These are phyloP conservation scores for Stenolophus ochropezus DNA, from an alignment of 2,888 invertebrate genomes.

Conservation along the genomic window DNA sequence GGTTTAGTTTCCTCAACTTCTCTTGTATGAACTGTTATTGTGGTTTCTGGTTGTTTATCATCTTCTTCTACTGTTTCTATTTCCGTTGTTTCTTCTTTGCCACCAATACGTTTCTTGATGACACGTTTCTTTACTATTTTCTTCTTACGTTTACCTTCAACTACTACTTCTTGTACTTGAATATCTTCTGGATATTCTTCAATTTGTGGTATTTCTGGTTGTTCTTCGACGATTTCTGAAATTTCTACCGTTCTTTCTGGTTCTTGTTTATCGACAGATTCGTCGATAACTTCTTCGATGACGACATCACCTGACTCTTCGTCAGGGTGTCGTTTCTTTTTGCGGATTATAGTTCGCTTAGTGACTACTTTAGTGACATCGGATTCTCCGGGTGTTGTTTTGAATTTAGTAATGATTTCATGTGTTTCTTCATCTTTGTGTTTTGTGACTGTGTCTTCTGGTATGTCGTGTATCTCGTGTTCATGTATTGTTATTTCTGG, in stretches of 20 bases:
- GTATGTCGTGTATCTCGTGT: conserved; percentile 69
- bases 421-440: conserved; percentile 73
- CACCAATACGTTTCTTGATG: conserved; percentile 71
- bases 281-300: conserved; percentile 74
- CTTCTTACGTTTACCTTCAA: conserved; percentile 59
- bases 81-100: conserved; percentile 69
- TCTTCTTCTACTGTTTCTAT: conserved; percentile 71
- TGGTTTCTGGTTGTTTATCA: conserved; percentile 68
- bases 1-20: conserved; percentile 60
- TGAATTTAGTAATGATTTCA: conserved; percentile 78
- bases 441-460: conserved; percentile 67
- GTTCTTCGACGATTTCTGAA: conserved; percentile 64
- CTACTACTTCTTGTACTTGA: conserved; percentile 67
- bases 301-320: conserved; percentile 73
- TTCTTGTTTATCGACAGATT: conserved; percentile 62
- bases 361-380: conserved; percentile 77
- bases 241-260: conserved; percentile 64
- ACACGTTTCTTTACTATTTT: conserved; percentile 69
- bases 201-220: conserved; percentile 62
- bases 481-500: conserved; percentile 68
- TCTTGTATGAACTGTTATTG: conserved; percentile 64
- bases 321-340: conserved; percentile 65
- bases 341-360: conserved; percentile 76
- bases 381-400: conserved; percentile 74
- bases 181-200: conserved; percentile 66